A percentile compares a stretch with the other conserved stretches of the same genome.
These are phyloP conservation scores for Mactra quadrangularis DNA, from an alignment of 1,140 invertebrate species.

Conservation along the genomic window DNA sequence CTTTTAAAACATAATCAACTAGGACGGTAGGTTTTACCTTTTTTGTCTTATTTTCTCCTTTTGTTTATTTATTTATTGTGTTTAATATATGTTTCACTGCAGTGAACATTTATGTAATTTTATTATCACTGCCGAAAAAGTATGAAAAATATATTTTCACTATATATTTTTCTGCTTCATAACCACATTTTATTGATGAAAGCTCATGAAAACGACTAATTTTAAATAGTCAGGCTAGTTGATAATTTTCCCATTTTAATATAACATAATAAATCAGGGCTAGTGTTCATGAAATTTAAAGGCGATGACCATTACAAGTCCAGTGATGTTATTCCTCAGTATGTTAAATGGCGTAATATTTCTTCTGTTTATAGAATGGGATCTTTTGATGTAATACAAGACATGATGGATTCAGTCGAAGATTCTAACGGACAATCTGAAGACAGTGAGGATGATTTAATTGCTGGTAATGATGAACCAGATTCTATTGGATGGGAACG, in stretches of 20 bases:
- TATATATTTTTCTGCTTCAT: too few relatives aligned
- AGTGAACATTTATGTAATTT: neutral
- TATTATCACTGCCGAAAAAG: neutral
- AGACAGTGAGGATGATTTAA: constrained; percentile 51
- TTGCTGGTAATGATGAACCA: constrained; percentile 5
- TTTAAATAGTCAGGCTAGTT: too few relatives aligned
- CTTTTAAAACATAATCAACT: constrained; percentile 89
- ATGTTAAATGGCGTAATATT: too few relatives aligned
- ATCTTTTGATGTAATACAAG: constrained; percentile 57
- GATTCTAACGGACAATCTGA: constrained; percentile 58
- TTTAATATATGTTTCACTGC: neutral
- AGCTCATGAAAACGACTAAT: too few relatives aligned
- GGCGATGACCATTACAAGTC: too few relatives aligned
- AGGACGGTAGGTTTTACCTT: constrained; percentile 86
- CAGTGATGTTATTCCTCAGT: too few relatives aligned
- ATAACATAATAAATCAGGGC: too few relatives aligned
- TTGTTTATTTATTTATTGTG: neutral
- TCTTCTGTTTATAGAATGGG: constrained; percentile 55
- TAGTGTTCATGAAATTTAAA: too few relatives aligned
- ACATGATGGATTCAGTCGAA: constrained; percentile 61
- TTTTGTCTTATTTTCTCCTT: too few relatives aligned
- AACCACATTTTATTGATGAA: too few relatives aligned
- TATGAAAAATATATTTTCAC: too few relatives aligned
- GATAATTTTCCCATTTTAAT: too few relatives aligned
- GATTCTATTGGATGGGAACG: constrained; percentile 50